A percentile compares a stretch with the other conserved stretches of the same genome.
These are phyloP conservation scores for Vimba vimba DNA, from an alignment of 2,113 vertebrate genomes.

Conservation along the genomic window DNA sequence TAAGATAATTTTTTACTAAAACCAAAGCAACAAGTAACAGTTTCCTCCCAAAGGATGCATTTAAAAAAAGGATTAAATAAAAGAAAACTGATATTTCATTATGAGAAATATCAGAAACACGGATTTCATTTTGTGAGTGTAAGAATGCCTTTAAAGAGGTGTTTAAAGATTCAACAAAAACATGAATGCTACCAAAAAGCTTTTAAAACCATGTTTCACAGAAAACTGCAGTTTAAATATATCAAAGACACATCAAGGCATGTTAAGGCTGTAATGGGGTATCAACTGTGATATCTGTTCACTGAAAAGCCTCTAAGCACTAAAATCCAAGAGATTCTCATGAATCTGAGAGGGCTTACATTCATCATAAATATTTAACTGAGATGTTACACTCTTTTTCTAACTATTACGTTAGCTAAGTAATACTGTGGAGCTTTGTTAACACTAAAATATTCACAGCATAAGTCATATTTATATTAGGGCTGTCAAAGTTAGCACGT, in stretches of 20 bases:
- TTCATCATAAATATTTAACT: constrained; percentile 29
- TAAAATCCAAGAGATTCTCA: constrained; percentile 15
- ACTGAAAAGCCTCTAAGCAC: background rate
- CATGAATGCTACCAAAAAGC: background rate
- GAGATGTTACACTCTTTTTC: background rate
- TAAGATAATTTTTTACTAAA: background rate
- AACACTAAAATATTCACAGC: background rate
- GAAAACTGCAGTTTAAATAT: constrained; percentile 34
- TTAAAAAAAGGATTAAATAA: background rate
- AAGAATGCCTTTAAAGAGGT: background rate
- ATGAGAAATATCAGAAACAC: background rate
- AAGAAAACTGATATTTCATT: background rate
- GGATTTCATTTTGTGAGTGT: background rate
- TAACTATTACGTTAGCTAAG: constrained; percentile 1
- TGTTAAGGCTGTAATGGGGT: background rate
- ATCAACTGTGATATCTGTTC: constrained; percentile 16
- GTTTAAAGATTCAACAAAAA: constrained; percentile 6
- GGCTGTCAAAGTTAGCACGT: no score
- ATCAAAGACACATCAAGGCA: constrained; percentile 29
- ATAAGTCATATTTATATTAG: background rate
- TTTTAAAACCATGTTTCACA: background rate
- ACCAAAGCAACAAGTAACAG: background rate
- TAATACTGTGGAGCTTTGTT: background rate
- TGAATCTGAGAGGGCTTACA: background rate
- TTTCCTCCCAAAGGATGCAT: background rate